phyloP scores from a whole-genome alignment of 2,797 vertebrate species.

The Bryconaethiops microstoma region DNA sequence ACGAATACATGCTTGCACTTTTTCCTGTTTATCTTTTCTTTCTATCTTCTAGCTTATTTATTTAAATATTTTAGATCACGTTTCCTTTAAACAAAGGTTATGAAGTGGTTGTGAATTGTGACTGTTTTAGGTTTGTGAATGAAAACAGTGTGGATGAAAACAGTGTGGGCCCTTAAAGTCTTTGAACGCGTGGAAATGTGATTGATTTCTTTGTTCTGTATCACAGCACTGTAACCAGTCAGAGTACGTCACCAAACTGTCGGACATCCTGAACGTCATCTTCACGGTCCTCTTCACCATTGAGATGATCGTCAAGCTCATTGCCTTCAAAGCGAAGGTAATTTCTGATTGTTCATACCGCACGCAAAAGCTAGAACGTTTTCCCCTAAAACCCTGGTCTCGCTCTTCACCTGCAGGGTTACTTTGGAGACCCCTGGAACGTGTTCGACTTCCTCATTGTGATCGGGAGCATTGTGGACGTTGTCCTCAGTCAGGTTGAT shows the following conservation, averaged over 20 bases:
- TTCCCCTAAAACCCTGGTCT: not conserved
- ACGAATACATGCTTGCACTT: too few species aligned
- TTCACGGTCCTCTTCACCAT: slow-evolving; percentile 96
- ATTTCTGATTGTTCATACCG: slow-evolving; percentile 18
- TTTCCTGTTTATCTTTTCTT: too few species aligned
- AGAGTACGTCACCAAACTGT: slow-evolving; percentile 88
- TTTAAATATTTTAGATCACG: too few species aligned
- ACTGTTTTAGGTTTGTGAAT: too few species aligned
- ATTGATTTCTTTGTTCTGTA: slow-evolving; percentile 11
- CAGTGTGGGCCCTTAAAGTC: too few species aligned
- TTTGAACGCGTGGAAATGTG: too few species aligned
- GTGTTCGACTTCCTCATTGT: slow-evolving; percentile 99
- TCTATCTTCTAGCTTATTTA: too few species aligned
- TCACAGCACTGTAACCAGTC: slow-evolving; percentile 95
- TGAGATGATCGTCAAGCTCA: slow-evolving; percentile 96
- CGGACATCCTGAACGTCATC: slow-evolving; percentile 91
- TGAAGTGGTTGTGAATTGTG: too few species aligned
- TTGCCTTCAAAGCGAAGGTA: slow-evolving; percentile 97
- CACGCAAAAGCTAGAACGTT: not conserved
- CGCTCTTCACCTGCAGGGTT: slow-evolving; percentile 79
- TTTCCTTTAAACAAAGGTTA: too few species aligned
- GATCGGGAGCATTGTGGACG: slow-evolving; percentile 94
- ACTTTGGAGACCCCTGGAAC: slow-evolving; percentile 99
- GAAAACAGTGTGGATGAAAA: too few species aligned
- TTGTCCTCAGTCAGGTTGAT: slow-evolving; percentile 95